phyloP scores from a whole-genome alignment of 2,113 vertebrate genomes.

The Noturus placidus region DNA sequence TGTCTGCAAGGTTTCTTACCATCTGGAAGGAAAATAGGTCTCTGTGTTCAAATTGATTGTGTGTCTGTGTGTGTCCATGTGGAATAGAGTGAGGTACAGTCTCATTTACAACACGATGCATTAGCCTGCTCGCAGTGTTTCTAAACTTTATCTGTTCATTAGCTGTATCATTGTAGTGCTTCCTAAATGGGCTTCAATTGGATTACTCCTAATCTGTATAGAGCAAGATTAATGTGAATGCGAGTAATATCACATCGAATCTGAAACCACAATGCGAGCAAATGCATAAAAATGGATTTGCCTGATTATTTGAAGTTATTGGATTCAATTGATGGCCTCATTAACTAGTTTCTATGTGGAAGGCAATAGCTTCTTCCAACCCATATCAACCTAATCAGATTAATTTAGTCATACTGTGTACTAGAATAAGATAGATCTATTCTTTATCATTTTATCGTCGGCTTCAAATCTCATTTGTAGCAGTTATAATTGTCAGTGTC shows the following conservation, averaged over 20 bases:
- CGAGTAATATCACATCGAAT: slow-evolving; percentile 31
- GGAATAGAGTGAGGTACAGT: background rate
- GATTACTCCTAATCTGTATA: slow-evolving; percentile 44
- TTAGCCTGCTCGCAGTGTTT: slow-evolving; percentile 18
- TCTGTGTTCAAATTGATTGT: background rate
- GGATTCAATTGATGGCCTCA: slow-evolving; percentile 18
- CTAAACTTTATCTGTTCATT: slow-evolving; percentile 44
- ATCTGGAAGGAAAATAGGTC: background rate
- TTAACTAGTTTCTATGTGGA: slow-evolving; percentile 28
- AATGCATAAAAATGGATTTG: slow-evolving; percentile 46
- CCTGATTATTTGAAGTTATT: slow-evolving; percentile 36
- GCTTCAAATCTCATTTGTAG: slow-evolving; percentile 1
- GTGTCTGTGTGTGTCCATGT: background rate
- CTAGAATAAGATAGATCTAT: background rate
- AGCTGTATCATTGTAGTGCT: slow-evolving; percentile 37
- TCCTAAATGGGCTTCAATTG: slow-evolving; percentile 43
- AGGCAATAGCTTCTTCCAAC: slow-evolving; percentile 15
- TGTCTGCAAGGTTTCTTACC: background rate
- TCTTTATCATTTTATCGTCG: background rate
- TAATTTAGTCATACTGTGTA: slow-evolving; percentile 29
- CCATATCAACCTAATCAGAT: slow-evolving; percentile 35
- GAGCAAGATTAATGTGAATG: slow-evolving; percentile 38
- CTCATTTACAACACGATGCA: slow-evolving; percentile 4
- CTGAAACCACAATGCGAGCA: slow-evolving; percentile 26
- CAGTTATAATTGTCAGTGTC: background rate